phyloP scores from a whole-genome alignment of 2,888 invertebrate species.

The Parnassius smintheus region DNA sequence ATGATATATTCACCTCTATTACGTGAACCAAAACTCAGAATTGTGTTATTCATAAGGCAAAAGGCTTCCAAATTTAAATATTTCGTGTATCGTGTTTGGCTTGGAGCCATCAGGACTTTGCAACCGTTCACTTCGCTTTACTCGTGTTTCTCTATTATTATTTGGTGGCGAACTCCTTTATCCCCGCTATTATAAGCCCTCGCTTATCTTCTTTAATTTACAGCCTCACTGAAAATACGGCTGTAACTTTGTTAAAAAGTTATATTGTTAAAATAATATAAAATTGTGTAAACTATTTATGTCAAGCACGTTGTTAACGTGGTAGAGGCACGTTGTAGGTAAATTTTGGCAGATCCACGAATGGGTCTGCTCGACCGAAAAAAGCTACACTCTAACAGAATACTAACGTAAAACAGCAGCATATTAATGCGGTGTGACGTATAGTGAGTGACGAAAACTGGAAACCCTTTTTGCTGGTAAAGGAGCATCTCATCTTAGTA shows the following conservation, averaged over 20 bases:
- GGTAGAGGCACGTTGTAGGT: too few relatives aligned
- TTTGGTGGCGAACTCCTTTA: constrained; percentile 25
- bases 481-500: too few relatives aligned
- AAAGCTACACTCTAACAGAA: too few relatives aligned
- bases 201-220: constrained; percentile 16
- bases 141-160: constrained; percentile 26
- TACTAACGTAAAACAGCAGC: too few relatives aligned
- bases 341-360: too few relatives aligned
- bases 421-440: too few relatives aligned
- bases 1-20: not conserved
- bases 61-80: constrained; percentile 22
- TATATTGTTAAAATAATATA: too few relatives aligned
- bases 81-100: constrained; percentile 18
- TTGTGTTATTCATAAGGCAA: constrained; percentile 5
- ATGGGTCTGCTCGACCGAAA: too few relatives aligned
- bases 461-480: too few relatives aligned
- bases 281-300: too few relatives aligned
- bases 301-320: too few relatives aligned
- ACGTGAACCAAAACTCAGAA: not conserved
- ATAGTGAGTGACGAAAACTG: too few relatives aligned
- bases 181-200: constrained; percentile 16
- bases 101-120: constrained; percentile 16
- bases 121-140: constrained; percentile 20
- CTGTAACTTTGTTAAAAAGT: constrained; percentile 1
- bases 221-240: constrained; percentile 5